Conservation (phyloP, 2,888 invertebrate species). For the Linyphia triangularis region DNA sequence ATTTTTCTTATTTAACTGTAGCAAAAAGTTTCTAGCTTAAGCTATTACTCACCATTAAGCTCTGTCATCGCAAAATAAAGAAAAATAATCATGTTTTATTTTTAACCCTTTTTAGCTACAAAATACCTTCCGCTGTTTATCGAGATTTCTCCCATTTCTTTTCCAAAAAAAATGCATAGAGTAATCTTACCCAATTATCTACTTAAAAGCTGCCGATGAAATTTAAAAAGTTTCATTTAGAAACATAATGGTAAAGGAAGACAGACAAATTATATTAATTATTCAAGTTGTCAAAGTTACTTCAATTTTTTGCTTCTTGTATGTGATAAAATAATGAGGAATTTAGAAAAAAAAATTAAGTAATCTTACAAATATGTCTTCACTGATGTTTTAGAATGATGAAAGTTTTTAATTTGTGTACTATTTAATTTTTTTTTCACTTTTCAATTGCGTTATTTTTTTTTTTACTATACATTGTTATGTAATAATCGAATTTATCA, state of each 20-base stretch:
- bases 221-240: constrained; percentile 5
- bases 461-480: background rate
- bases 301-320: background rate
- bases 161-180: constrained; percentile 6
- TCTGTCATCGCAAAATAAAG: background rate
- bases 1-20: no score
- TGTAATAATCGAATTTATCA: constrained; percentile 6
- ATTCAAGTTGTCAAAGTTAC: background rate
- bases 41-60: background rate
- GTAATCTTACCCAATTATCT: constrained; percentile 26
- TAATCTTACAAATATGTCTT: background rate
- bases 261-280: constrained; percentile 41
- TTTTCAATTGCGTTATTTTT: background rate
- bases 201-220: background rate
- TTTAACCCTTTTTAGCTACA: background rate
- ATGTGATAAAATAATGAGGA: constrained; percentile 22
- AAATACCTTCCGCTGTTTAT: background rate
- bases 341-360: no score
- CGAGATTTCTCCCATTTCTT: background rate
- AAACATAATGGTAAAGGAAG: background rate
- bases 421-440: background rate
- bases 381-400: background rate
- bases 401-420: constrained; percentile 20
- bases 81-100: background rate
- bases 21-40: no score